A percentile compares a stretch with the other conserved stretches of the same genome.
These are phyloP conservation scores for Spongilla lacustris DNA, from an alignment of 37 sponge, comb jelly and placozoan species.

Conservation along the genomic window DNA sequence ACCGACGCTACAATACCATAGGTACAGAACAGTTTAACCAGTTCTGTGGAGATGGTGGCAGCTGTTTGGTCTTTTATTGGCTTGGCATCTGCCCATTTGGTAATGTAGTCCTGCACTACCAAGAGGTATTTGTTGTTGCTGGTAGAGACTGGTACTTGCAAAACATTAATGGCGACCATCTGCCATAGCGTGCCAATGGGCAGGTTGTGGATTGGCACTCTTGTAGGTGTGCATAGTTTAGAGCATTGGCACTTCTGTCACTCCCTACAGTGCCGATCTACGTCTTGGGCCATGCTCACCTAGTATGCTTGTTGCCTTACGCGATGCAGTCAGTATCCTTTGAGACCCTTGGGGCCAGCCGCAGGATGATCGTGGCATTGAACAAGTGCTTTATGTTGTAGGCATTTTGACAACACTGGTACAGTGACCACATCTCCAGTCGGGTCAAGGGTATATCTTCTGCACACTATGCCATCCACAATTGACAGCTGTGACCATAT, in stretches of 20 bases:
- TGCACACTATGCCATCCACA: conserved; percentile 42
- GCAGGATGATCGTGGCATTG: conserved; percentile 20
- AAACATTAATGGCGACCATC: conserved; percentile 38
- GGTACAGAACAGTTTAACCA: conserved; percentile 26
- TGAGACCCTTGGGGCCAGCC: conserved; percentile 58
- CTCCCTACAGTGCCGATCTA: conserved; percentile 34
- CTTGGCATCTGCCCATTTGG: conserved; percentile 65
- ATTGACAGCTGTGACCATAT: conserved; percentile 49
- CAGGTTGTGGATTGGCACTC: conserved; percentile 7
- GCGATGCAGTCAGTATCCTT: conserved; percentile 51
- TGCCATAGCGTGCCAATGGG: conserved; percentile 18
- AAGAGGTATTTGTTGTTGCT: conserved; percentile 46
- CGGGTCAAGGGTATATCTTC: conserved; percentile 32
- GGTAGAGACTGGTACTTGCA: conserved; percentile 53
- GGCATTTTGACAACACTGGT: conserved; percentile 19
- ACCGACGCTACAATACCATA: no score
- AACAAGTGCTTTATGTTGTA: conserved; percentile 1
- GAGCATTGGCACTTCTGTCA: conserved; percentile 43
- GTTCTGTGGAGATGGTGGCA: conserved; percentile 4
- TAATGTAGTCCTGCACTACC: conserved; percentile 62
- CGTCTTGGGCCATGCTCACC: conserved; percentile 60
- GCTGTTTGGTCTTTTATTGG: conserved; percentile 61
- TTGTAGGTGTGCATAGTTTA: conserved; percentile 31
- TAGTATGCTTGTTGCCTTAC: conserved; percentile 46
- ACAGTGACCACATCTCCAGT: conserved; percentile 14